Base-by-base conservation (phyloP, 1,140 invertebrate species). In the Yoshiicerus persimilis region DNA sequence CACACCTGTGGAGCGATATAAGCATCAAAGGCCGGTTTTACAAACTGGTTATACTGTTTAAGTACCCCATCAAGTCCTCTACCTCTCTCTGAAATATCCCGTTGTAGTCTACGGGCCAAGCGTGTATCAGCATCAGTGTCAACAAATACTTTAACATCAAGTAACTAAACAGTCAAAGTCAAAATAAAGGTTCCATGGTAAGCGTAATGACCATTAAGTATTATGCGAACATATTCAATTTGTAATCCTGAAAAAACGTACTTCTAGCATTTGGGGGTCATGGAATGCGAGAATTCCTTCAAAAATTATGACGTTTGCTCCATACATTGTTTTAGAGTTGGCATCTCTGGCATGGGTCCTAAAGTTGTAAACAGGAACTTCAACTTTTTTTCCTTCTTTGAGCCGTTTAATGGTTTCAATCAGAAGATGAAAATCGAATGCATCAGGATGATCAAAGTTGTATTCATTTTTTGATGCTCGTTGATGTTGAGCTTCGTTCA, bases 361-460 rank as follows among this genome's bases (percentile, higher is more conserved):
- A 94, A 99, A 99, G 94, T 99, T 99, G 92, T 99, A 99, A 90
- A 99, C 96, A 64, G 98, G 98, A 84, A 99, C 98, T 92, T 99
- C 98, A 6, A 99, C 98, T 92, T 97, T 99, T 93, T 98, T 97
- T 0, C 98, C 98, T 92, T 99, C 97, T 92, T 97, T 97, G 0
- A 99, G 94, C 89, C 98, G 94, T 91, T 96, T 95, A 23, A 99
- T 92, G 9, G 98, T 98, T 77, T 95, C 94, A 80, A 95, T 93
- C 0, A 99, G 93, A 23, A 99, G 93, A 80, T 99, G 97, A 93
- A 99, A 98, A 93, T 99, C 99, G 94, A 99, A 99, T 30, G 98
- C 98, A 93, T 99, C 98, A 16, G 99, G 99, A 94, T 99, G 98
- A 93, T 99, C 99, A 94, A 99, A 99, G 93, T 99, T 99, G 92